Percentiles rank a stretch among this genome's conserved stretches.
These are phyloP conservation scores for Argyresthia goedartella DNA, from an alignment of 2,888 invertebrate genomes.

Conservation along the genomic window DNA sequence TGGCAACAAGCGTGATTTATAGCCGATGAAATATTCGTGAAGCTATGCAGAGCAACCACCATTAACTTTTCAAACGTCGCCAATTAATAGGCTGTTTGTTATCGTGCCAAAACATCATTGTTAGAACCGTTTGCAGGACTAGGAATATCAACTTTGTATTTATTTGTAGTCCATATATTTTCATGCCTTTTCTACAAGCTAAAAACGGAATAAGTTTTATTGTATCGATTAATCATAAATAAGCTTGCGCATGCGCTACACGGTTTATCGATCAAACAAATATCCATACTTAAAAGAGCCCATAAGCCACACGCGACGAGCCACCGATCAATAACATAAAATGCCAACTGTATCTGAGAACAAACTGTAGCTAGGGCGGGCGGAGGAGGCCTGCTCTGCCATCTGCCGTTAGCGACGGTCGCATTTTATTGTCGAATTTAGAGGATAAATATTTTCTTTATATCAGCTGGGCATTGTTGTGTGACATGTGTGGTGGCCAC, in stretches of 20 bases:
- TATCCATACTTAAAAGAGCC: no score
- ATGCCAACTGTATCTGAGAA: conserved; percentile 23
- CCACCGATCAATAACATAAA: conserved; percentile 23
- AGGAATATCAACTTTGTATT: no score
- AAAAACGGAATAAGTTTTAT: no score
- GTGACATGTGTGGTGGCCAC: conserved; percentile 60
- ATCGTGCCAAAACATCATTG: no score
- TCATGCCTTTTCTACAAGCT: no score
- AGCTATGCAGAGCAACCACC: conserved; percentile 14
- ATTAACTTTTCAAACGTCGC: neutral
- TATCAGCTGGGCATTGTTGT: conserved; percentile 64
- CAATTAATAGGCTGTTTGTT: neutral
- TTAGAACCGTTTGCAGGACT: no score
- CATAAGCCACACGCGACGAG: neutral
- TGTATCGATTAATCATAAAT: no score
- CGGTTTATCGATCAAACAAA: no score
- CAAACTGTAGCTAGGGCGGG: conserved; percentile 23
- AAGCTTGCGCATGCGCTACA: no score
- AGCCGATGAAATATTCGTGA: conserved; percentile 30
- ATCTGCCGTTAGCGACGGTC: conserved; percentile 18
- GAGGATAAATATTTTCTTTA: conserved; percentile 70
- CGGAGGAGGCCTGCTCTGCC: conserved; percentile 30
- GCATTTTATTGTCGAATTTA: conserved; percentile 58
- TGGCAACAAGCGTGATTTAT: conserved; percentile 45
- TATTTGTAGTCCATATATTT: no score